Evolutionary conservation across 2,113 vertebrate genomes (phyloP), one percentile per base, ranked within the genome.

Genomic region (Eretmodus cyanostictus): DNA sequence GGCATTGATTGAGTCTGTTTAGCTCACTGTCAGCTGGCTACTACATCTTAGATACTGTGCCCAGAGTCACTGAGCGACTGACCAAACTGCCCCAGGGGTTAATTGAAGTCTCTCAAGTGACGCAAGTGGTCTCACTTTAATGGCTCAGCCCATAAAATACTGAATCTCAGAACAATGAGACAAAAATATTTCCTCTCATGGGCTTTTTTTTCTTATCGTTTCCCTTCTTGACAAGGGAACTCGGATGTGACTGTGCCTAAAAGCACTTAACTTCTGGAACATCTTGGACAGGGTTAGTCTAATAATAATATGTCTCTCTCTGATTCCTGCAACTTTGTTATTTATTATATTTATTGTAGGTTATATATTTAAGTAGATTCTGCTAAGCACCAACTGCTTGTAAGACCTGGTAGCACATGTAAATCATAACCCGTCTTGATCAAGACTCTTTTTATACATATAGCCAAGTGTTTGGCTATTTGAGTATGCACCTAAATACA

Each of bases 51-150:
- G 90, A 90, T 61, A 71, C 51, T 68, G 80, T 80, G 66, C 53
- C 86, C 85, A 71, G 68, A 92, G 89, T 90, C 85, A 63, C 84
- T 17, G 86, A 83, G 83, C 85, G 4, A 89, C 90, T 94, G 83
- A 94, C 93, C 91, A 89, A 91, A 91, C 94, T 95, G 93, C 92
- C 91, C 91, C 89, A 31, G 93, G 93, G 95, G 95, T 96, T 96
- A 96, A 96, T 95, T 95, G 94, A 96, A 95, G 95, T 95, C 93
- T 94, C 93, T 89, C 78, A 87, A 95, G 93, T 89, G 91, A 94
- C 86, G 93, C 91, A 91, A 92, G 94, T 90, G 92, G 89, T 93
- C 93, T 91, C 89, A 95, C 81, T 95, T 95, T 95, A 95, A 96
- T 92, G 82, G 92, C 87, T 92, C 94, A 86, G 94, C 92, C 93